Percentiles rank a stretch among this genome's conserved stretches.
Evolutionary conservation across 2,113 vertebrate species (phyloP).

Genomic region (Aramus guarauna): DNA sequence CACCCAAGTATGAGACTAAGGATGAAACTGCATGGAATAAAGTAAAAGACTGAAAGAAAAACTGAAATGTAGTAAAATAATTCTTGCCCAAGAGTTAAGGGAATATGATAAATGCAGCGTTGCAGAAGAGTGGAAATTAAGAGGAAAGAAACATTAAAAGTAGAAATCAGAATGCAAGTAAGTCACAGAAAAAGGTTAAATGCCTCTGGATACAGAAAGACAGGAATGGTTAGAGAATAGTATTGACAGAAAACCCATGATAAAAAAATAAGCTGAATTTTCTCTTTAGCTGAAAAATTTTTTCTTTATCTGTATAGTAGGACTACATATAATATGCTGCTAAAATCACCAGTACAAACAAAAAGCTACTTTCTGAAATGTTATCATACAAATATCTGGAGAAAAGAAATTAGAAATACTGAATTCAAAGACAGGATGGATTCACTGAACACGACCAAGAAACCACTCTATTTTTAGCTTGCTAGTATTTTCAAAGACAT

Average conservation of each 20-base stretch:
- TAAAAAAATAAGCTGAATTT: not conserved
- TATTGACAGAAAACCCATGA: not conserved
- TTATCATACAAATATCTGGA: not conserved
- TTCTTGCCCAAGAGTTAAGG: not conserved
- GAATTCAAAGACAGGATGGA: not conserved
- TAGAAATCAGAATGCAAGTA: fast-evolving
- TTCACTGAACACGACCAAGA: not conserved
- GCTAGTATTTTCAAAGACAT: not conserved
- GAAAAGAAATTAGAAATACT: not conserved
- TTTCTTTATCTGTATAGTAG: not conserved
- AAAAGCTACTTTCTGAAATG: not conserved
- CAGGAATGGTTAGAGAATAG: not conserved
- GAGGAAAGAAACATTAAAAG: not conserved
- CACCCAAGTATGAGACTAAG: not conserved
- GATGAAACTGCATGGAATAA: not conserved
- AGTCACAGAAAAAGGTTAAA: not conserved
- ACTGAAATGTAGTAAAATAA: not conserved
- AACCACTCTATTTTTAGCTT: not conserved
- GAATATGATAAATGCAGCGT: not conserved
- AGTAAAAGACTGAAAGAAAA: not conserved
- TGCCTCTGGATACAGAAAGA: not conserved
- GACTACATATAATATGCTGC: not conserved
- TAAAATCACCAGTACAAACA: not conserved
- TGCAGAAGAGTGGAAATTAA: not conserved
- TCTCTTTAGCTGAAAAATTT: not conserved